A percentile compares a stretch with the other conserved stretches of the same genome.
Conservation (phyloP, 2,797 vertebrate genomes). For the Scleropages formosus region DNA sequence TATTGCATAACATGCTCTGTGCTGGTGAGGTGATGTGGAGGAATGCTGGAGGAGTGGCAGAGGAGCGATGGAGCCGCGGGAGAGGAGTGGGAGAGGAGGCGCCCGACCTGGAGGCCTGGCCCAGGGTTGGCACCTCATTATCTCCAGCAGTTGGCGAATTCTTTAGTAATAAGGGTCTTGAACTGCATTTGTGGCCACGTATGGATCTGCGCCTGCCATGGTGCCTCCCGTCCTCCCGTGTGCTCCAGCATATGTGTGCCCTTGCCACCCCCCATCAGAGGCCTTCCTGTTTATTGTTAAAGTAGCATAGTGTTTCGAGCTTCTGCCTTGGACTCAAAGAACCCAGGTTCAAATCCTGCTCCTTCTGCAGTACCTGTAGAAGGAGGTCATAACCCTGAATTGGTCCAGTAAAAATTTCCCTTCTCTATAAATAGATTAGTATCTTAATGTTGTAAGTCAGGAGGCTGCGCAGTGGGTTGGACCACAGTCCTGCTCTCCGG, state of each 20-base stretch:
- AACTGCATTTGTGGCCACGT: constrained; percentile 88
- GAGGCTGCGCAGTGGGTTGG: too few species aligned
- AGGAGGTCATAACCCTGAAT: too few species aligned
- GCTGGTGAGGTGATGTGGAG: constrained; percentile 64
- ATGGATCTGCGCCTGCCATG: constrained; percentile 66
- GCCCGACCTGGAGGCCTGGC: constrained; percentile 83
- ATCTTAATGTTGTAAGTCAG: too few species aligned
- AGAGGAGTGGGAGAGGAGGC: constrained; percentile 68
- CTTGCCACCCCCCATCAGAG: not conserved
- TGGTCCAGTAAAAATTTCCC: too few species aligned
- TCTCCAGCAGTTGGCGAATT: constrained; percentile 98
- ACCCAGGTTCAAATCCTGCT: too few species aligned
- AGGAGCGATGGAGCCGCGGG: constrained; percentile 60
- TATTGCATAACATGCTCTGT: constrained; percentile 77
- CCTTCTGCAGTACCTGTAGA: too few species aligned
- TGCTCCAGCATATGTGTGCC: constrained; percentile 57
- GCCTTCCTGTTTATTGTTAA: too few species aligned
- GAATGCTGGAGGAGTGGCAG: constrained; percentile 66
- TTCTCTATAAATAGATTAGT: too few species aligned
- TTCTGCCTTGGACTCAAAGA: too few species aligned
- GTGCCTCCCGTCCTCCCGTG: constrained; percentile 63
- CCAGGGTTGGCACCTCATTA: constrained; percentile 94
- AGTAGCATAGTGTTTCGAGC: too few species aligned
- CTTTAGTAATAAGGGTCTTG: constrained; percentile 96
- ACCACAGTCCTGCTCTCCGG: too few species aligned